Evolutionary conservation across 2,113 vertebrate species (phyloP), one percentile per base, ranked within the genome.

Genomic region (Paraplagusia blochii): DNA sequence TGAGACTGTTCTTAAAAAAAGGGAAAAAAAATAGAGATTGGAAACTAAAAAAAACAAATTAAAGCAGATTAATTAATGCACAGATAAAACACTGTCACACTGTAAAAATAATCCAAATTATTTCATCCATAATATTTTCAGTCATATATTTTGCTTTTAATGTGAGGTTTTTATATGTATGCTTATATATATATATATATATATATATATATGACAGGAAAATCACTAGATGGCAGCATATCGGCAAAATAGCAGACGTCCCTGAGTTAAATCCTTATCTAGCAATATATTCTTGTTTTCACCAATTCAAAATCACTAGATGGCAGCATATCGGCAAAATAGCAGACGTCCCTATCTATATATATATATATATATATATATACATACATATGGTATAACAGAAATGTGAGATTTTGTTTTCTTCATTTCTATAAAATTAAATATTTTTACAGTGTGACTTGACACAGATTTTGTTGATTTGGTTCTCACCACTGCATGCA

Each of bases 1-100:
- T 62, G 29, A 42, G 17, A 57, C 44, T 58, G 72, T 80, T 72
- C 63, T 78, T 63, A 69, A 69, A 36, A 61, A 69, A 69, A 36
- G 49, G 39, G 34, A 66, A 66, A 78, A 57, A 33, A 61, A 71
- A 15, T 42, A 76, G 44, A 36, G 40, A 46, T 10, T 55, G 19
- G 10, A 50, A 92, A 93, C 88, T 91, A 89, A 40, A 9, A 39
- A 2, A 4, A 12, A 5, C 11, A 88, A 89, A 92, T 90, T 90
- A 88, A 89, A 86, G 88, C 81, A 85, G 88, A 92, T 8, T 89
- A 90, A 88, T 91, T 90, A 87, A 51, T 22, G 22, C n/a, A 84
- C 36, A 74, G 85, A 70, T 88, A 87, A 12, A 53, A 35, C 16
- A 40, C 10, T 4, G 43, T 45, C 54, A 39, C 60, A 51, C 71